A percentile compares a stretch with the other conserved stretches of the same genome.
phyloP scores from a whole-genome alignment of 2,888 invertebrate genomes.

The Cheilosia vulpina region DNA sequence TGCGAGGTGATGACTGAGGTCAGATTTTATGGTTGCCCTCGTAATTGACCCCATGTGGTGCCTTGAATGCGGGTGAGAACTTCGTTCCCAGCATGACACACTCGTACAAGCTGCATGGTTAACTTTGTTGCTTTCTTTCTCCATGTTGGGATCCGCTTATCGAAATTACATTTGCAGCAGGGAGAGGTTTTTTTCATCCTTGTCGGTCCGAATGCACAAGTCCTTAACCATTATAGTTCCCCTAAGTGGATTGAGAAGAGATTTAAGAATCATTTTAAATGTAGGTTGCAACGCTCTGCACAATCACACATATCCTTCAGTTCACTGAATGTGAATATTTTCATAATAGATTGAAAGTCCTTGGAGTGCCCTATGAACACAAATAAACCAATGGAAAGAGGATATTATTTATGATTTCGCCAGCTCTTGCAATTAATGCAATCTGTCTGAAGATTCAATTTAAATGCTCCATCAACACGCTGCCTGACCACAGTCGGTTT shows the following conservation, averaged over 20 bases:
- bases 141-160: slow-evolving; percentile 65
- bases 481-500: slow-evolving; percentile 32
- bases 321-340: slow-evolving; percentile 6
- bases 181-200: slow-evolving; percentile 52
- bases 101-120: slow-evolving; percentile 11
- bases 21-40: slow-evolving; percentile 61
- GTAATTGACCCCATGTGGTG: slow-evolving; percentile 64
- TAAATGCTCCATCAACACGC: slow-evolving; percentile 56
- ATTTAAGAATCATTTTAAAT: slow-evolving; percentile 48
- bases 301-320: slow-evolving; percentile 24
- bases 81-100: slow-evolving; percentile 46
- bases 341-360: slow-evolving; percentile 19
- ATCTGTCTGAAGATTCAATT: slow-evolving; percentile 69
- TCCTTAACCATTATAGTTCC: slow-evolving; percentile 32
- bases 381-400: neutral
- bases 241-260: slow-evolving; percentile 41
- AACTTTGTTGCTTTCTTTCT: slow-evolving; percentile 21
- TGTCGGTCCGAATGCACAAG: slow-evolving; percentile 33
- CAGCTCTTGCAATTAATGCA: slow-evolving; percentile 63
- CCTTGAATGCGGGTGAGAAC: slow-evolving; percentile 15
- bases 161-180: slow-evolving; percentile 67
- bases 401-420: slow-evolving; percentile 49
- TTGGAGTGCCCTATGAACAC: slow-evolving; percentile 13
- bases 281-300: slow-evolving; percentile 16
- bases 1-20: slow-evolving; percentile 56